phyloP scores from a whole-genome alignment of 2,797 vertebrate species.

The Hirundo rustica region DNA sequence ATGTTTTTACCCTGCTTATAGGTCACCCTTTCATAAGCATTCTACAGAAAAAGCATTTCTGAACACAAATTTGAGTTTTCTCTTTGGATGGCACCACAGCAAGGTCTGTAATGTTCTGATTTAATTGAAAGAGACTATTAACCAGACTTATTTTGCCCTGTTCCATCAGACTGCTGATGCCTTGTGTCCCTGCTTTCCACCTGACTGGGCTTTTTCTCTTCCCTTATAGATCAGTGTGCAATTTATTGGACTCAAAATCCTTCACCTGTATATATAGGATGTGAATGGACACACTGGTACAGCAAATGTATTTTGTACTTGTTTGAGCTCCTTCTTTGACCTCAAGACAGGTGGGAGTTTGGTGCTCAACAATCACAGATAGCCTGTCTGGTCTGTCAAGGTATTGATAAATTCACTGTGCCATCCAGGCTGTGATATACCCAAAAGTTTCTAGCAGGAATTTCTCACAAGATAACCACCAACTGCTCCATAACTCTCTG shows the following conservation, averaged over 20 bases:
- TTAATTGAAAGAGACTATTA: constrained; percentile 1
- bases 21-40: neutral
- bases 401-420: neutral
- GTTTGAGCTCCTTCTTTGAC: neutral
- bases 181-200: neutral
- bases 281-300: neutral
- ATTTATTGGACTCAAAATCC: neutral
- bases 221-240: neutral
- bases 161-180: neutral
- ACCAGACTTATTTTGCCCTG: neutral
- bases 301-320: neutral
- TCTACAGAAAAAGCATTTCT: neutral
- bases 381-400: neutral
- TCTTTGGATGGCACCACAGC: neutral
- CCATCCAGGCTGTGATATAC: neutral
- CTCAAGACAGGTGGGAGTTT: neutral
- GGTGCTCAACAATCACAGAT: rapidly evolving
- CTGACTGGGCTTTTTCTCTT: neutral
- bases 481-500: neutral
- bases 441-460: neutral
- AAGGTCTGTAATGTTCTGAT: neutral
- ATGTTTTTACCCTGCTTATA: neutral
- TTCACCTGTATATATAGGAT: neutral
- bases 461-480: neutral
- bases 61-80: neutral